Conservation (phyloP, 2,113 vertebrate species). For the Misgurnus mizolepis region DNA sequence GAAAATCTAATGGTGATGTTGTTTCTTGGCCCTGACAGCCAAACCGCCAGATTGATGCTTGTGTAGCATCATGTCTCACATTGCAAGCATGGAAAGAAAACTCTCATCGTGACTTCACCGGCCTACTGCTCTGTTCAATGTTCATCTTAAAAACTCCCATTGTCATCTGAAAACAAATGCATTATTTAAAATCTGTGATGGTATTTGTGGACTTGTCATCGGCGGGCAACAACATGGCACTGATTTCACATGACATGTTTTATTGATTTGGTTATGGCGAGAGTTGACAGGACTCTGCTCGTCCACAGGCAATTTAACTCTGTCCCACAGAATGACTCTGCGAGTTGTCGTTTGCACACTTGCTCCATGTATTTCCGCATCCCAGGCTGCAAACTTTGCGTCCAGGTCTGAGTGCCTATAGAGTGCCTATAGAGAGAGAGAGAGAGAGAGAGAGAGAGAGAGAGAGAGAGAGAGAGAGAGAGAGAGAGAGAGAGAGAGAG, state of each 20-base stretch:
- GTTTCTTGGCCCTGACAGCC: neutral
- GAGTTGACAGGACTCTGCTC: constrained; percentile 48
- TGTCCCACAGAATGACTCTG: constrained; percentile 26
- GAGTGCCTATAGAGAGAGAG: constrained; percentile 53
- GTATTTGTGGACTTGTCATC: constrained; percentile 56
- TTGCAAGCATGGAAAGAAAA: constrained; percentile 18
- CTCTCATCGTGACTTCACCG: constrained; percentile 27
- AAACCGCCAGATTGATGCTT: constrained; percentile 24
- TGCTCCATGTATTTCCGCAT: constrained; percentile 35
- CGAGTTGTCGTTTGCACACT: constrained; percentile 16
- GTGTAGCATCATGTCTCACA: constrained; percentile 17
- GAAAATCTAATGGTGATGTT: neutral
- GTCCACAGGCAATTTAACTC: constrained; percentile 13
- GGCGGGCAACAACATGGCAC: constrained; percentile 33
- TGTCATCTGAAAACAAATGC: constrained; percentile 36
- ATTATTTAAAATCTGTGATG: constrained; percentile 60
- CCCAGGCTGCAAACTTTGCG: neutral
- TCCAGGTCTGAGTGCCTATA: constrained; percentile 36
- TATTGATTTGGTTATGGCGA: constrained; percentile 48
- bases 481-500: constrained; percentile 51
- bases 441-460: constrained; percentile 52
- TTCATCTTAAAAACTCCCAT: constrained; percentile 7
- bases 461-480: constrained; percentile 51
- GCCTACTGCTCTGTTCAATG: neutral
- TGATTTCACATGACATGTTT: constrained; percentile 56